Percentiles rank a stretch among this genome's conserved stretches.
Evolutionary conservation across 2,888 invertebrate species (phyloP).

Genomic region (Tipula lateralis): DNA sequence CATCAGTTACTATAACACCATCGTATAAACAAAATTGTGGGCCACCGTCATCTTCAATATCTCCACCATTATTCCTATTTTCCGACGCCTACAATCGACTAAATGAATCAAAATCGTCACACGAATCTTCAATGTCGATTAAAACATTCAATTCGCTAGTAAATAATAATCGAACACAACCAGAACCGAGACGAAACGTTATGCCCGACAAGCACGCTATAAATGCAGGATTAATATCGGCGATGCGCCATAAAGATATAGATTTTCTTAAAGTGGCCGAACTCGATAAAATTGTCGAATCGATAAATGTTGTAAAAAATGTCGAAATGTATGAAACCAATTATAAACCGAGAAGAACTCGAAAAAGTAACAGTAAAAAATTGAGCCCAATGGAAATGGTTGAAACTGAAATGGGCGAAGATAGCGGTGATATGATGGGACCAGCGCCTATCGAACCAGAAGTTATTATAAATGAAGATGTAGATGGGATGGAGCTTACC

Average conservation of each 20-base stretch:
- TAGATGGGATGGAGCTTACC: neutral
- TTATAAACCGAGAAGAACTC: neutral
- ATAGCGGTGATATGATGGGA: neutral
- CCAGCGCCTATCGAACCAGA: neutral
- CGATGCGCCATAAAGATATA: neutral
- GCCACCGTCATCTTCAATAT: neutral
- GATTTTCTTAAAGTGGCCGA: neutral
- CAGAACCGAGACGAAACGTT: neutral
- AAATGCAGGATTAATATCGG: neutral
- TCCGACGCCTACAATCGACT: neutral
- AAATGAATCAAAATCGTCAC: neutral
- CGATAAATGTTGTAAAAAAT: neutral
- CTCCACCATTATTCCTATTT: neutral
- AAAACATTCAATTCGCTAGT: neutral
- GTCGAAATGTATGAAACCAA: neutral
- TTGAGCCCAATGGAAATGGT: neutral
- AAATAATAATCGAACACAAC: neutral
- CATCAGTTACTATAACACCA: constrained; percentile 20
- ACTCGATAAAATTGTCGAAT: neutral
- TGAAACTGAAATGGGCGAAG: neutral
- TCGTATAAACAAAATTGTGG: constrained; percentile 9
- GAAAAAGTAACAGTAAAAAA: neutral
- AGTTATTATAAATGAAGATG: neutral
- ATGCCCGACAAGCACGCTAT: neutral
- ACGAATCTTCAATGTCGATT: neutral